A percentile compares a stretch with the other conserved stretches of the same genome.
These are phyloP conservation scores for Microcebus murinus DNA, from an alignment of 2,113 vertebrate genomes.

Conservation along the genomic window DNA sequence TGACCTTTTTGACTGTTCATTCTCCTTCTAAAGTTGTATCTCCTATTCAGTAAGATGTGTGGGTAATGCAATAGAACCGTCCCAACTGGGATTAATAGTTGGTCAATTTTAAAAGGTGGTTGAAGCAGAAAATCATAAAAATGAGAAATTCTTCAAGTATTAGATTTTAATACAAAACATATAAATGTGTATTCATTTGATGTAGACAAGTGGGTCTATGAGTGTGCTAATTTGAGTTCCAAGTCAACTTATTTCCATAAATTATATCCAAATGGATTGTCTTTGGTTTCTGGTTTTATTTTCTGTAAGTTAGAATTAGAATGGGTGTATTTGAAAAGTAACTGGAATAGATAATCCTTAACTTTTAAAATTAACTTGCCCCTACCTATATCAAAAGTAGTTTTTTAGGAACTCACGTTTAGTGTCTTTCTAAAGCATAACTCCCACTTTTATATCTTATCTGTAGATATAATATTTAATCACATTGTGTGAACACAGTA, in stretches of 20 bases:
- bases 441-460: neutral
- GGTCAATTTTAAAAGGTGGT: neutral
- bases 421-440: neutral
- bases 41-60: neutral
- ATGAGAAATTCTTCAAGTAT: constrained; percentile 5
- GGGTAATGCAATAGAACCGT: neutral
- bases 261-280: neutral
- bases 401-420: neutral
- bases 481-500: neutral
- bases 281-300: constrained; percentile 36
- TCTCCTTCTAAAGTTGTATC: neutral
- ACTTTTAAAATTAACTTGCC: neutral
- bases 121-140: neutral
- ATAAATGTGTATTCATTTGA: neutral
- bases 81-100: neutral
- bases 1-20: neutral
- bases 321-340: neutral
- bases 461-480: neutral
- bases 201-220: neutral
- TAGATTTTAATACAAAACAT: neutral
- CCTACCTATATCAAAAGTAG: neutral
- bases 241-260: neutral
- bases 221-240: neutral
- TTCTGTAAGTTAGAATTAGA: neutral
- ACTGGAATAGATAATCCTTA: neutral